phyloP scores from a whole-genome alignment of 1,140 invertebrate species.

The Tetranychus cinnabarinus region DNA sequence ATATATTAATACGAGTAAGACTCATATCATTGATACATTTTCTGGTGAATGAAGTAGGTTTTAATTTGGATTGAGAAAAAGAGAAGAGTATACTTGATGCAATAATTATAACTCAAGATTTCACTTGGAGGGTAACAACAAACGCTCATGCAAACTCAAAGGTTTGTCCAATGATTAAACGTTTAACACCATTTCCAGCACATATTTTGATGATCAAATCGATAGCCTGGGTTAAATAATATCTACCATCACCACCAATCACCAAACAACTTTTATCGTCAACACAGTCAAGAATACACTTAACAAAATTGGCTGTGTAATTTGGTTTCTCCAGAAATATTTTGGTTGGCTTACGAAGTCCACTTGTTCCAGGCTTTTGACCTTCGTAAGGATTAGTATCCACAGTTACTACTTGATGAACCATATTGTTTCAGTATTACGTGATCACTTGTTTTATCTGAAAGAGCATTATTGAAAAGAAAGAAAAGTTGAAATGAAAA shows the following conservation, averaged over 20 bases:
- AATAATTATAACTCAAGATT: too few species aligned
- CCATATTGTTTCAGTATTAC: too few species aligned
- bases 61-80: too few species aligned
- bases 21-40: too few species aligned
- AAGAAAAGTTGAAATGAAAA: too few species aligned
- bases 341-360: conserved; percentile 72
- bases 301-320: conserved; percentile 96
- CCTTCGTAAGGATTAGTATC: conserved; percentile 42
- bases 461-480: too few species aligned
- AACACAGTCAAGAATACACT: conserved; percentile 53
- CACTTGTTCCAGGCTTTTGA: conserved; percentile 95
- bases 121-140: too few species aligned
- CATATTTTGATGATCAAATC: conserved; percentile 59
- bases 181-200: conserved; percentile 65
- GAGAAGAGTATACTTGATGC: too few species aligned
- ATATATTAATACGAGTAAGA: too few species aligned
- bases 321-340: conserved; percentile 53
- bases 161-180: conserved; percentile 55
- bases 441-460: too few species aligned
- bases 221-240: conserved; percentile 58
- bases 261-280: conserved; percentile 44
- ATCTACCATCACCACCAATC: conserved; percentile 90
- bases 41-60: too few species aligned
- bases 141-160: too few species aligned
- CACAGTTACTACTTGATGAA: not conserved